Evolutionary conservation across 1,140 invertebrate species (phyloP).

Genomic region (Chrysopa pallens): DNA sequence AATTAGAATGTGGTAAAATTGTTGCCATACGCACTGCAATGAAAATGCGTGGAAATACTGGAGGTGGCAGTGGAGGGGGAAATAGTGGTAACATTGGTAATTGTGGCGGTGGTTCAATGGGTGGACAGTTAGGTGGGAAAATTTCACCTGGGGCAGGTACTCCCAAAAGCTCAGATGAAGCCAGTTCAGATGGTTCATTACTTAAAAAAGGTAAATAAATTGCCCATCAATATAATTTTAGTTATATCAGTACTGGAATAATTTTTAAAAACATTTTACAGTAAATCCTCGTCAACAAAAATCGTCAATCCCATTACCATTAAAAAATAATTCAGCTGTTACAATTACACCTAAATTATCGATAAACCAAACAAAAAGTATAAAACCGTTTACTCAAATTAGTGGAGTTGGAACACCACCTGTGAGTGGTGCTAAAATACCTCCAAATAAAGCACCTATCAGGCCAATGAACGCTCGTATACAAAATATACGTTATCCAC

Average conservation of each 20-base stretch:
- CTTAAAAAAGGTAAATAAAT: background rate
- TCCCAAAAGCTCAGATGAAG: background rate
- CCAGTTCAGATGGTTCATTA: background rate
- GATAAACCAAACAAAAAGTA: conserved; percentile 17
- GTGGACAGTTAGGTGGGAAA: conserved; percentile 21
- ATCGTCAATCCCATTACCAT: conserved; percentile 33
- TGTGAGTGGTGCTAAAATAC: conserved; percentile 9
- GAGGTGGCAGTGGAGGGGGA: conserved; percentile 25
- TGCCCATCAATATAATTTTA: background rate
- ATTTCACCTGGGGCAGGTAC: background rate
- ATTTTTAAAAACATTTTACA: conserved; percentile 1
- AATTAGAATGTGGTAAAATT: conserved; percentile 87
- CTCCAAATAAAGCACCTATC: conserved; percentile 18
- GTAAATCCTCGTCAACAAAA: conserved; percentile 23
- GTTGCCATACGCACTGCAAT: conserved; percentile 78
- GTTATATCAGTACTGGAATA: conserved; percentile 3
- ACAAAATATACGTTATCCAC: conserved; percentile 10
- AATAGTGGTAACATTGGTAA: conserved; percentile 29
- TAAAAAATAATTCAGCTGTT: conserved; percentile 47
- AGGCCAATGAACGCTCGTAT: conserved; percentile 22
- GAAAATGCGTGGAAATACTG: conserved; percentile 45
- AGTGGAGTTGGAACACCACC: conserved; percentile 12
- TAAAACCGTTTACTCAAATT: conserved; percentile 18
- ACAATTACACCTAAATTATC: conserved; percentile 38
- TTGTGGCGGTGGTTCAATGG: conserved; percentile 33